These are phyloP conservation scores for Borostomias antarcticus DNA, from an alignment of 2,797 vertebrate species.

Conservation along the genomic window DNA sequence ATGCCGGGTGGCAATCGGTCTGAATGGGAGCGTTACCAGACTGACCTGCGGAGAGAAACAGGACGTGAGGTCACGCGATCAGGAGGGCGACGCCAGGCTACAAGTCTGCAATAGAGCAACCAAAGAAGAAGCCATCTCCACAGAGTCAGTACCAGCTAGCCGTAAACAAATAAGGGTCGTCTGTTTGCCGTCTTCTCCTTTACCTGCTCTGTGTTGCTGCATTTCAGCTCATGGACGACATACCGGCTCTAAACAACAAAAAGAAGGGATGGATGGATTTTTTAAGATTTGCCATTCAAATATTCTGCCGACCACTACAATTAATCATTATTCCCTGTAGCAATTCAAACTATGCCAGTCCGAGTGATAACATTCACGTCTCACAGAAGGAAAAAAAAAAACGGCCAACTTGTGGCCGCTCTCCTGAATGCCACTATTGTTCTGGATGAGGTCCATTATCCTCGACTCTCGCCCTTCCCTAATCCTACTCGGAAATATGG, in stretches of 20 bases:
- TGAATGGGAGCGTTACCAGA: no score
- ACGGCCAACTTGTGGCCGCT: constrained; percentile 67
- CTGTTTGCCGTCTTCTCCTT: neutral
- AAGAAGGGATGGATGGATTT: constrained; percentile 55
- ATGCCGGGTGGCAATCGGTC: no score
- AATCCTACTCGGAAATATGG: constrained; percentile 76
- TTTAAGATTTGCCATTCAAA: constrained; percentile 82
- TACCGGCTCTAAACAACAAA: constrained; percentile 33
- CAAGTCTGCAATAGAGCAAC: neutral
- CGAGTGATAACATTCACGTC: constrained; percentile 67
- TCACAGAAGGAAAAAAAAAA: constrained; percentile 75
- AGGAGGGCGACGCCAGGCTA: no score
- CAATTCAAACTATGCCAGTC: constrained; percentile 63
- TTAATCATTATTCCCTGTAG: constrained; percentile 60
- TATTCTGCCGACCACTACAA: constrained; percentile 59
- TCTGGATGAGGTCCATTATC: constrained; percentile 70
- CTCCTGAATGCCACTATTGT: constrained; percentile 77
- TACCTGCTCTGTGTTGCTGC: neutral
- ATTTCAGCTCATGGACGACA: constrained; percentile 36
- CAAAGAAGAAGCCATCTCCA: neutral
- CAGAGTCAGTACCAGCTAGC: neutral
- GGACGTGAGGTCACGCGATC: no score
- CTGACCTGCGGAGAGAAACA: no score
- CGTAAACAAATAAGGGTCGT: neutral
- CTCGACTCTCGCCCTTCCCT: constrained; percentile 68